phyloP scores from a whole-genome alignment of 2,797 vertebrate genomes.

The Lepus townsendii region DNA sequence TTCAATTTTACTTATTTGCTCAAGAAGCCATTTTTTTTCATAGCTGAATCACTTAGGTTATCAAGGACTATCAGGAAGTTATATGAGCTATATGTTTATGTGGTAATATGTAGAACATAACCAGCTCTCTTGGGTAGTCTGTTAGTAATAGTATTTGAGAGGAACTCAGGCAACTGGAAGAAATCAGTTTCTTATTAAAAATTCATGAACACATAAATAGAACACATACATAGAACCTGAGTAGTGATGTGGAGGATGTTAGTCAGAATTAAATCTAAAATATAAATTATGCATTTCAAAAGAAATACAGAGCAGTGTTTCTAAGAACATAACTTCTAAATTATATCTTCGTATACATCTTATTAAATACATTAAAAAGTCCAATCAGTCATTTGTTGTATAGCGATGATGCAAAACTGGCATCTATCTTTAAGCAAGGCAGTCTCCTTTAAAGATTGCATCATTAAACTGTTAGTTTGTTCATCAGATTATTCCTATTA shows the following conservation, averaged over 20 bases:
- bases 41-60: background rate
- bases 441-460: background rate
- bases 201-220: background rate
- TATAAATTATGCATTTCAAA: slow-evolving; percentile 25
- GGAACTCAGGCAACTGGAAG: background rate
- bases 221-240: background rate
- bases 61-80: slow-evolving; percentile 32
- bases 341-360: background rate
- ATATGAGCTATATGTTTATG: background rate
- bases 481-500: background rate
- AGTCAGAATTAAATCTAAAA: slow-evolving; percentile 30
- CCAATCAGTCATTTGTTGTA: background rate
- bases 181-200: slow-evolving; percentile 43
- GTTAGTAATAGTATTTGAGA: slow-evolving; percentile 32
- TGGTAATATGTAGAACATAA: background rate
- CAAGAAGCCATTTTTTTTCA: slow-evolving; percentile 24
- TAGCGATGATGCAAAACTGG: background rate
- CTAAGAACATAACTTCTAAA: background rate
- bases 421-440: background rate
- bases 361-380: slow-evolving; percentile 24
- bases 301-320: slow-evolving; percentile 8
- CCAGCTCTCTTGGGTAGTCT: background rate
- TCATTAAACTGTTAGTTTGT: background rate
- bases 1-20: slow-evolving; percentile 36
- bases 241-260: background rate